These are phyloP conservation scores for Hemibagrus guttatus DNA, from an alignment of 2,797 vertebrate genomes.

Conservation along the genomic window DNA sequence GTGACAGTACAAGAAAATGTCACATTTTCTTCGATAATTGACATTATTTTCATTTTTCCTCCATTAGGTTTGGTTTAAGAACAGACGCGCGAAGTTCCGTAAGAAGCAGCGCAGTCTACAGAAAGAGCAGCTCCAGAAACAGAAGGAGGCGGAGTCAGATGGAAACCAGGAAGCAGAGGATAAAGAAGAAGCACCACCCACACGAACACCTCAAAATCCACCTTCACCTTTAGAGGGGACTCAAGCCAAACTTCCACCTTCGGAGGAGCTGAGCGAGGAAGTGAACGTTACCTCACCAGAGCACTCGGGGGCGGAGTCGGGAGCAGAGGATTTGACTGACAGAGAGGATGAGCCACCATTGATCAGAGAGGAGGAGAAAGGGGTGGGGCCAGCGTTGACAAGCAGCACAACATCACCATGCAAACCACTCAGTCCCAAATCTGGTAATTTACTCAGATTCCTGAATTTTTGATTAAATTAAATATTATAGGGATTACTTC, in stretches of 20 bases:
- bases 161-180: slow-evolving; percentile 73
- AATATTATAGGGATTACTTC: neutral
- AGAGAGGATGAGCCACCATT: slow-evolving; percentile 83
- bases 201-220: slow-evolving; percentile 64
- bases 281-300: slow-evolving; percentile 92
- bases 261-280: slow-evolving; percentile 80
- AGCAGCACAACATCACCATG: slow-evolving; percentile 78
- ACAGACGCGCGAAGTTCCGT: slow-evolving; percentile 94
- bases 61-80: slow-evolving; percentile 97
- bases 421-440: slow-evolving; percentile 88
- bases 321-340: slow-evolving; percentile 86
- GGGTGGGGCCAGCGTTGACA: slow-evolving; percentile 72
- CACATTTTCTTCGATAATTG: neutral
- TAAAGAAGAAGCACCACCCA: slow-evolving; percentile 72
- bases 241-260: slow-evolving; percentile 69
- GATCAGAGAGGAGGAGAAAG: slow-evolving; percentile 77
- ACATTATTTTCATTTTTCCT: neutral
- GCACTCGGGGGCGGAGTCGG: slow-evolving; percentile 91
- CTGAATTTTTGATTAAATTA: neutral
- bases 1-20: neutral
- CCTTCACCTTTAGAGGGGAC: slow-evolving; percentile 76
- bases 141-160: slow-evolving; percentile 85
- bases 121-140: slow-evolving; percentile 97
- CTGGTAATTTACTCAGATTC: slow-evolving; percentile 74
- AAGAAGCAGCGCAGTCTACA: slow-evolving; percentile 99